Percentiles rank a stretch among this genome's conserved stretches.
Conservation (phyloP, 2,888 invertebrate species). For the Melieria crassipennis region DNA sequence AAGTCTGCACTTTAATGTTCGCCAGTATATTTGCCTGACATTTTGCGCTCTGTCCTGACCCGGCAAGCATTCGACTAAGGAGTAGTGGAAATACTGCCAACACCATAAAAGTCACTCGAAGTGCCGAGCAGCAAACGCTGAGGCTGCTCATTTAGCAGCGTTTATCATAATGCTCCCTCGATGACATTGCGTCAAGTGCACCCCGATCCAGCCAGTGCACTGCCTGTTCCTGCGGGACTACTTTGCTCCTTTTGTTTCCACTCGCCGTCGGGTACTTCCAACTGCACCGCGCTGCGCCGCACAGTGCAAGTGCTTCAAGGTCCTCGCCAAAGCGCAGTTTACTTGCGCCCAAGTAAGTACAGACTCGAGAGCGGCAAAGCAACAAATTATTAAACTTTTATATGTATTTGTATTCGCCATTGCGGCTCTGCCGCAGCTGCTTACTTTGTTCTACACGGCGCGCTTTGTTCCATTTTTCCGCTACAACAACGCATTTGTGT, state of each 20-base stretch:
- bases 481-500: neutral
- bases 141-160: conserved; percentile 45
- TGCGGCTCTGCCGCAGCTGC: neutral
- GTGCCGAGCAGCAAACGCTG: too few species aligned
- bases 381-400: too few species aligned
- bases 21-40: neutral
- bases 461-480: neutral
- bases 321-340: neutral
- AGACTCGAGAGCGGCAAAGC: too few species aligned
- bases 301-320: conserved; percentile 9
- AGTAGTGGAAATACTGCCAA: too few species aligned
- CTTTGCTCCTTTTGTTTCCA: conserved; percentile 1
- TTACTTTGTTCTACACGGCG: neutral
- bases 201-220: neutral
- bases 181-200: conserved; percentile 14
- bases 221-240: neutral
- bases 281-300: neutral
- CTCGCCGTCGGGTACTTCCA: neutral
- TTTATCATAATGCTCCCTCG: conserved; percentile 43
- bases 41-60: too few species aligned
- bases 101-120: too few species aligned
- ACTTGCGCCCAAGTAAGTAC: too few species aligned
- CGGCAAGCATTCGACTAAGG: too few species aligned
- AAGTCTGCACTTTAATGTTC: too few species aligned
- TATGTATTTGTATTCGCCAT: too few species aligned